phyloP scores from a whole-genome alignment of 2,888 invertebrate genomes.

The Phengaris alcon region DNA sequence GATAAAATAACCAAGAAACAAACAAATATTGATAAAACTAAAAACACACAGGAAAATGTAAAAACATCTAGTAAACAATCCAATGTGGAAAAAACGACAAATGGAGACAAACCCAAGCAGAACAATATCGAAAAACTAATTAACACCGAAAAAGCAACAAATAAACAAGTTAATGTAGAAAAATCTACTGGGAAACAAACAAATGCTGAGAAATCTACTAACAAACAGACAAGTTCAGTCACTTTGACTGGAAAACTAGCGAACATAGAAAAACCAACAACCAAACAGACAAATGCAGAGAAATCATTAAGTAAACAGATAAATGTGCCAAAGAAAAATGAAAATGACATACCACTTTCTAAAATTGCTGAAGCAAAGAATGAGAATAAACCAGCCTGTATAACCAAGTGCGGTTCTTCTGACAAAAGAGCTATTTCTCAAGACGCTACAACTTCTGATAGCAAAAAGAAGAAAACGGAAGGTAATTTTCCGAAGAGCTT shows the following conservation, averaged over 20 bases:
- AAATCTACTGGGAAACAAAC: background rate
- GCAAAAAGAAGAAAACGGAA: conserved; percentile 4
- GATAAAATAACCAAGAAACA: background rate
- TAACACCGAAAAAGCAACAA: background rate
- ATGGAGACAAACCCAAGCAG: background rate
- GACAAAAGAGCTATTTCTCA: background rate
- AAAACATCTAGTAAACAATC: background rate
- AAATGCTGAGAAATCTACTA: background rate
- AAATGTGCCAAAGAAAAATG: conserved; percentile 4
- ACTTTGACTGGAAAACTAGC: background rate
- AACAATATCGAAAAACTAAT: background rate
- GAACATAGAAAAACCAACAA: background rate
- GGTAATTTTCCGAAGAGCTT: conserved; percentile 5
- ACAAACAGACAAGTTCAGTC: background rate
- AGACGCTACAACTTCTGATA: background rate
- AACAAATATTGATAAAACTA: background rate
- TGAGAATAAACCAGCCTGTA: background rate
- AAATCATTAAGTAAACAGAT: background rate
- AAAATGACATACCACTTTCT: conserved; percentile 9
- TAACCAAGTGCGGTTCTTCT: background rate
- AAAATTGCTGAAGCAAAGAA: conserved; percentile 18
- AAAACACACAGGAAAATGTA: background rate
- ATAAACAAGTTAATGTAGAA: background rate
- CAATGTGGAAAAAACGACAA: conserved; percentile 12
- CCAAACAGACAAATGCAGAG: background rate